These are phyloP conservation scores for Oscheius sp. DNA, from an alignment of 2,888 invertebrate species.

Conservation along the genomic window DNA sequence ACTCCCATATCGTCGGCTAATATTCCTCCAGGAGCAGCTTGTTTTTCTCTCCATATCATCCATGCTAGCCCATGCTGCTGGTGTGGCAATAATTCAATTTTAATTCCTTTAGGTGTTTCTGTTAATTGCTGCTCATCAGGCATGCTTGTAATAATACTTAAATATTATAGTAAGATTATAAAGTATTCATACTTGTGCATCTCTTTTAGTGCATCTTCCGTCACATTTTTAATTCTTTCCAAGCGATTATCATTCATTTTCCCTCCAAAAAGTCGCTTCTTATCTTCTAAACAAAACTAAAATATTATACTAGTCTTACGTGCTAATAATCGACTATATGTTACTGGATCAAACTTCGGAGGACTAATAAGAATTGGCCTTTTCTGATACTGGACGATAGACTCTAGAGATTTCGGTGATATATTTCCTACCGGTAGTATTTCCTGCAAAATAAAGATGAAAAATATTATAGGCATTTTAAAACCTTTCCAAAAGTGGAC, in stretches of 20 bases:
- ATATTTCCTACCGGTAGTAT: background rate
- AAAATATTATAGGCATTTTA: background rate
- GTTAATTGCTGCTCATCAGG: slow-evolving; percentile 50
- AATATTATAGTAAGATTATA: slow-evolving; percentile 3
- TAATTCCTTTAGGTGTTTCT: slow-evolving; percentile 58
- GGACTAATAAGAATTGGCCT: slow-evolving; percentile 9
- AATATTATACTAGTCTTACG: background rate
- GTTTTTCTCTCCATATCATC: slow-evolving; percentile 88
- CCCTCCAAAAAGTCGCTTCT: slow-evolving; percentile 63
- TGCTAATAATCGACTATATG: background rate
- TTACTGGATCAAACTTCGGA: slow-evolving; percentile 26
- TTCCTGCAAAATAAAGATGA: background rate
- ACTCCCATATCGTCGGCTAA: slow-evolving; percentile 74
- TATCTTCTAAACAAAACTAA: slow-evolving; percentile 28
- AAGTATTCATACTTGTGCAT: slow-evolving; percentile 50
- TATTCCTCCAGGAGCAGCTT: slow-evolving; percentile 84
- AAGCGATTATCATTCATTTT: slow-evolving; percentile 62
- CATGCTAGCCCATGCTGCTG: slow-evolving; percentile 81
- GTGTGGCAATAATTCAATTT: slow-evolving; percentile 62
- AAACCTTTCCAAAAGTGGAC: background rate
- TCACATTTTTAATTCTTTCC: slow-evolving; percentile 40
- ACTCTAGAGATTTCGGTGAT: background rate
- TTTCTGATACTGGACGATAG: slow-evolving; percentile 26
- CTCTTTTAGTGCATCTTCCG: slow-evolving; percentile 48
- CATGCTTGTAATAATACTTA: slow-evolving; percentile 42